These are phyloP conservation scores for Puma concolor DNA, from an alignment of 2,113 vertebrate species.

Conservation along the genomic window DNA sequence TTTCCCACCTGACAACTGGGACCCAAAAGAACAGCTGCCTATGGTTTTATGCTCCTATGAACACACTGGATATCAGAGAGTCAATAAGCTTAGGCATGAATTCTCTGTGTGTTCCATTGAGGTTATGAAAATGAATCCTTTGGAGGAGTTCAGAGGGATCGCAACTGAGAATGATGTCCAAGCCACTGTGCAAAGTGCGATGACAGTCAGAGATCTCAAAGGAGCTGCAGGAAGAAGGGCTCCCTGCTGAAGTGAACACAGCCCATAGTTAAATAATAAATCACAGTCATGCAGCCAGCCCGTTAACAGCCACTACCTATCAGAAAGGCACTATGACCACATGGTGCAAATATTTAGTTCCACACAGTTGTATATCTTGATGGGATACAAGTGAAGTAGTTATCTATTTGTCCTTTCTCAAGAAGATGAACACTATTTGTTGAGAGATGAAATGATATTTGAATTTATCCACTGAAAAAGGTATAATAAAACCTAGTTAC, in stretches of 20 bases:
- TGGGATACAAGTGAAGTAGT: not conserved
- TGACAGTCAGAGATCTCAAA: conserved; percentile 81
- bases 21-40: conserved; percentile 68
- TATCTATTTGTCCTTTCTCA: not conserved
- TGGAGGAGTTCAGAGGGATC: conserved; percentile 68
- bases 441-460: conserved; percentile 35
- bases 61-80: conserved; percentile 52
- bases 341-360: conserved; percentile 11
- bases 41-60: conserved; percentile 55
- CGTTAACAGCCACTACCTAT: conserved; percentile 63
- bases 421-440: conserved; percentile 55
- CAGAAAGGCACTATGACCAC: conserved; percentile 65
- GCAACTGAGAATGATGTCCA: conserved; percentile 73
- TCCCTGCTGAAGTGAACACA: conserved; percentile 85
- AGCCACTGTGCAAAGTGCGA: conserved; percentile 65
- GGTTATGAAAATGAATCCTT: conserved; percentile 76
- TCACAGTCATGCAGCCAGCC: conserved; percentile 80
- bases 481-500: not conserved
- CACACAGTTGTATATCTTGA: conserved; percentile 47
- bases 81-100: conserved; percentile 65
- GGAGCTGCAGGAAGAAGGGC: conserved; percentile 79
- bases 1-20: conserved; percentile 78
- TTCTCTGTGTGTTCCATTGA: conserved; percentile 51
- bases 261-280: conserved; percentile 87
- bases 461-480: not conserved